Evolutionary conservation across 2,797 vertebrate species (phyloP), one percentile per base, ranked within the genome.

Genomic region (Myripristis murdjan): DNA sequence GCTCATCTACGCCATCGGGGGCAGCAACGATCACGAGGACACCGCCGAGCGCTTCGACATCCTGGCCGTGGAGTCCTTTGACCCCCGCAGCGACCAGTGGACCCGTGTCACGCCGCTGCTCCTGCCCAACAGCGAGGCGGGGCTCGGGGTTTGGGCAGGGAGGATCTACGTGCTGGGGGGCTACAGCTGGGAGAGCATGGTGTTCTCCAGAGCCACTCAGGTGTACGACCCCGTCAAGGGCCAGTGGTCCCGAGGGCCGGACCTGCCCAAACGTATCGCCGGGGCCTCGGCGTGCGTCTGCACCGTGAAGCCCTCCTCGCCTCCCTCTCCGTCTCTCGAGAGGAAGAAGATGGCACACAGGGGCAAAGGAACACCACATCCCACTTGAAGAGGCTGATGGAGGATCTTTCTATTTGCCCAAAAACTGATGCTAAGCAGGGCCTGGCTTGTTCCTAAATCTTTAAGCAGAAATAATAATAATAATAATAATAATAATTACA

Each of bases 181-280:
- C 18, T 99, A 98, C 92, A 98, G 96, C 92, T 99, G 97, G 97
- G 97, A 98, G 91, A 93, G 82, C 72, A 98, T 96, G 0, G 92
- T 93, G 35, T 99, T 98, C 91, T 98, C 97, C 74, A 95, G 94
- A 83, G 92, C 94, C 0, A 96, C 97, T 0, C 97, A 99, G 91
- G 94, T 98, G 1, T 99, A 95, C 0, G 93, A 96, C 81, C 95
- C 90, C 0, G 94, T 95, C 54, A 94, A 92, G n/a, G 92, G 93
- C 28, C 93, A 89, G 3, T 99, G 98, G 98, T 87, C 89, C 57
- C 89, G 90, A 59, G 97, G 96, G 20, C 92, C 94, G 0, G 96
- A 97, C 82, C 88, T 98, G 51, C 97, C 96, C 3, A 97, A 97
- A 80, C 93, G 95, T 0, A 95, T 97, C 0, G 97, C 97, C 0